Evolutionary conservation across 2,888 invertebrate genomes (phyloP).

Genomic region (Agrochola lychnidis): DNA sequence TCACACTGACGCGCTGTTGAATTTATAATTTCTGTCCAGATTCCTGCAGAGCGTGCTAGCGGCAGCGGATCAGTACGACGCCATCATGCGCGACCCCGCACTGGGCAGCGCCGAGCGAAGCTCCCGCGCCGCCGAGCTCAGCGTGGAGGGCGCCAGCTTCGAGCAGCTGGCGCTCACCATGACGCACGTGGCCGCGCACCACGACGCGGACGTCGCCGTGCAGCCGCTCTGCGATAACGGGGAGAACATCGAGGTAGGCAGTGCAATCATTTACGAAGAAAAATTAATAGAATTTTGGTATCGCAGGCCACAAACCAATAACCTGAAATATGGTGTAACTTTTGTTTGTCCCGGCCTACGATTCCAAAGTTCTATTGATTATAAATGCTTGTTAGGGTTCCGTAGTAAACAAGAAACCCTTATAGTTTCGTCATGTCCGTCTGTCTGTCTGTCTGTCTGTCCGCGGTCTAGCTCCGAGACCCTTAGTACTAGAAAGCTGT

Average conservation of each 20-base stretch:
- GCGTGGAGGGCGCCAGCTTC: slow-evolving; percentile 91
- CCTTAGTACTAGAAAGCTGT: too few relatives aligned
- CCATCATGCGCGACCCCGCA: slow-evolving; percentile 72
- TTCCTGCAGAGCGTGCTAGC: slow-evolving; percentile 81
- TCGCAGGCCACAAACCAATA: too few relatives aligned
- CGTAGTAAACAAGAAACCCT: too few relatives aligned
- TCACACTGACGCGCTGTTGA: background rate
- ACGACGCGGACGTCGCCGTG: slow-evolving; percentile 79
- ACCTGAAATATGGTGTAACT: too few relatives aligned
- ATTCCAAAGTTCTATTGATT: too few relatives aligned
- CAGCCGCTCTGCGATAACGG: slow-evolving; percentile 91
- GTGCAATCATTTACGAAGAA: background rate
- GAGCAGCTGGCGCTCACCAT: slow-evolving; percentile 95
- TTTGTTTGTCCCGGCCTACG: too few relatives aligned
- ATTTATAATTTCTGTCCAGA: slow-evolving; percentile 66
- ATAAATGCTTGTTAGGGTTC: too few relatives aligned
- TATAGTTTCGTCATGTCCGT: too few relatives aligned
- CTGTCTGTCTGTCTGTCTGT: too few relatives aligned
- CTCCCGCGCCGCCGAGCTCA: slow-evolving; percentile 68
- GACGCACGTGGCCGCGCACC: slow-evolving; percentile 93
- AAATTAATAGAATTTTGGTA: too few relatives aligned
- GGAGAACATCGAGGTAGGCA: slow-evolving; percentile 90
- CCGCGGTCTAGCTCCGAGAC: too few relatives aligned
- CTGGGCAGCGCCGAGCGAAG: slow-evolving; percentile 71
- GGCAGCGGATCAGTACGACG: slow-evolving; percentile 83